Evolutionary conservation across 1,140 invertebrate genomes (phyloP).

Genomic region (Drosophila eugracilis): DNA sequence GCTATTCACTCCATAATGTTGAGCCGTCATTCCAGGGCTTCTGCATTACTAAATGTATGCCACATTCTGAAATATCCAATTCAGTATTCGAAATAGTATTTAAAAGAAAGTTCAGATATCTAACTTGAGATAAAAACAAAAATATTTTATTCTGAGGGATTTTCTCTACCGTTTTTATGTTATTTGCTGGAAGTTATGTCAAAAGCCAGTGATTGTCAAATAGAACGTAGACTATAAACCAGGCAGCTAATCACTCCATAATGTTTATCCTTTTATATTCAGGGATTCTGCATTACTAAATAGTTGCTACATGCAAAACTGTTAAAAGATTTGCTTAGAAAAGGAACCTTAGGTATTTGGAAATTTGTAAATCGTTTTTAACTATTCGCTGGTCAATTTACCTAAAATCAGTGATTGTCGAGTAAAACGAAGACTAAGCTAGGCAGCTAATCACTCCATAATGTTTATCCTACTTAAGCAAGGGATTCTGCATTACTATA

Average conservation of each 20-base stretch:
- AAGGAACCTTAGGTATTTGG: too few species aligned
- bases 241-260: slow-evolving; percentile 52
- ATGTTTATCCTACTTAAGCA: slow-evolving; percentile 41
- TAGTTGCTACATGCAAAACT: slow-evolving; percentile 23
- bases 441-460: slow-evolving; percentile 52
- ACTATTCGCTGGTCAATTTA: slow-evolving; percentile 60
- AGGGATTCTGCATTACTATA: slow-evolving; percentile 46
- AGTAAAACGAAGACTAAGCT: slow-evolving; percentile 68
- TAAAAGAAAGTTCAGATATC: not conserved
- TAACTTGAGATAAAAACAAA: not conserved
- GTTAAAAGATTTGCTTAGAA: not conserved
- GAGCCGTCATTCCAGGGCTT: slow-evolving; percentile 25
- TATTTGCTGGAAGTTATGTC: slow-evolving; percentile 54
- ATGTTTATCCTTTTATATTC: slow-evolving; percentile 40
- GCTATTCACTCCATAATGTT: slow-evolving; percentile 55
- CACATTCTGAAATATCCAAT: slow-evolving; percentile 8
- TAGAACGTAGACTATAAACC: slow-evolving; percentile 66
- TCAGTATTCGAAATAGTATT: not conserved
- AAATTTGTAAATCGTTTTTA: slow-evolving; percentile 54
- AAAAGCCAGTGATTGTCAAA: slow-evolving; percentile 76
- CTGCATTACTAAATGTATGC: slow-evolving; percentile 44
- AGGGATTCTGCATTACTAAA: slow-evolving; percentile 46
- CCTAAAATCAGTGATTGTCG: slow-evolving; percentile 69
- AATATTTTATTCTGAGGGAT: too few species aligned
- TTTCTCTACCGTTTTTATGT: slow-evolving; percentile 59